Percentiles rank a stretch among this genome's conserved stretches.
Conservation (phyloP, 2,113 vertebrate species). For the Catharus fuscescens region DNA sequence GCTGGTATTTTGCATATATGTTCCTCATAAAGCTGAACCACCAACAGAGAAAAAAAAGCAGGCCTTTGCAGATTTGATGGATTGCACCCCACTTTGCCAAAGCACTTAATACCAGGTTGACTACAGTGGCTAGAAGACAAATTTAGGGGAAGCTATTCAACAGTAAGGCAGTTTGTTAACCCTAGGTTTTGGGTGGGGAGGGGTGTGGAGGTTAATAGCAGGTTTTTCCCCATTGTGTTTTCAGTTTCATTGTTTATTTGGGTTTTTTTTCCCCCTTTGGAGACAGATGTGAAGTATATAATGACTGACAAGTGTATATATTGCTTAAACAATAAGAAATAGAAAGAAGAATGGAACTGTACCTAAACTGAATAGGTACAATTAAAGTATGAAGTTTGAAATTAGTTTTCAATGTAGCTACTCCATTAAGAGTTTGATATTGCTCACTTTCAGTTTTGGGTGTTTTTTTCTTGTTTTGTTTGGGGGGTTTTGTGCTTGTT, state of each 20-base stretch:
- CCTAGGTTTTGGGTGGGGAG: slow-evolving; percentile 2
- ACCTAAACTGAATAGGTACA: neutral
- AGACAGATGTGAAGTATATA: slow-evolving; percentile 46
- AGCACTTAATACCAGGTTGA: slow-evolving; percentile 82
- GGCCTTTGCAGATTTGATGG: slow-evolving; percentile 79
- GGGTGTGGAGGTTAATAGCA: neutral
- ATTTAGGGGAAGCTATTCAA: slow-evolving; percentile 62
- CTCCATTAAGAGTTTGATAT: slow-evolving; percentile 25
- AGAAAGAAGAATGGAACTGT: slow-evolving; percentile 20
- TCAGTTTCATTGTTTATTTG: slow-evolving; percentile 26
- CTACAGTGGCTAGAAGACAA: slow-evolving; percentile 67
- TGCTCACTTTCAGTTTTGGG: neutral
- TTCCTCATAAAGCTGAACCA: slow-evolving; percentile 83
- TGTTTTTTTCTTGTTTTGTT: neutral
- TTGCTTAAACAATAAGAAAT: slow-evolving; percentile 56
- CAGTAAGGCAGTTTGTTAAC: slow-evolving; percentile 69
- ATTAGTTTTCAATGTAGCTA: slow-evolving; percentile 11
- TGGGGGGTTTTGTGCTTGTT: neutral
- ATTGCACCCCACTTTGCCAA: slow-evolving; percentile 89
- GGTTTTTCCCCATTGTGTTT: slow-evolving; percentile 22
- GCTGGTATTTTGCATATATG: slow-evolving; percentile 75
- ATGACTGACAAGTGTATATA: slow-evolving; percentile 66
- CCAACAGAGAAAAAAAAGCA: slow-evolving; percentile 84
- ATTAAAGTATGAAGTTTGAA: slow-evolving; percentile 5
- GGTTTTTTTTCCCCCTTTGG: neutral